Base-by-base conservation (phyloP, 2,113 vertebrate genomes). In the Hippolais icterina region DNA sequence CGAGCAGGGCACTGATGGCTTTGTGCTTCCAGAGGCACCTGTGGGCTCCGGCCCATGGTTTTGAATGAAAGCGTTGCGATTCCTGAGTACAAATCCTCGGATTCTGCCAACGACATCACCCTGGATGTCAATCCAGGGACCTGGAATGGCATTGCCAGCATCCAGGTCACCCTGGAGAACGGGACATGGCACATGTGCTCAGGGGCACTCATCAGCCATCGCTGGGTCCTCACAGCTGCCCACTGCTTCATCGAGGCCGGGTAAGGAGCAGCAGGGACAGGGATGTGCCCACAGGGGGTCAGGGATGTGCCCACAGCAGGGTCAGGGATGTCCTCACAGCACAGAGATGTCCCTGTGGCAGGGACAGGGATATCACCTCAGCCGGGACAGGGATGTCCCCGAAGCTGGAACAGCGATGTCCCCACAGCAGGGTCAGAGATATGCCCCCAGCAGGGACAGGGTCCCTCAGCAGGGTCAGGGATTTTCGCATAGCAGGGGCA, bases 61-160 rank as follows among this genome's bases (percentile, higher is more conserved):
- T 42, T 9, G 39, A 64, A 33, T 31, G 60, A 14, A 7, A 39
- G 37, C 37, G 37, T 39, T 39, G 37, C 37, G 37, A 39, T 39
- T 39, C 37, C 37, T 11, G 37, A 39, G 37, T 39, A 39, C 37
- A 39, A 39, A 39, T 39, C 37, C 37, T 39, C 37, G 37, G 37
- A 39, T 39, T 39, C 37, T 39, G 37, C 37, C 37, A 39, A 39
- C 9, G 37, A 39, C 37, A 39, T 39, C 37, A 39, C 37, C 31
- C 60, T 4, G 2, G 19, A 15, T 10, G 39, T 2, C 19, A 3
- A 1, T 6, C 4, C n/a, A 0, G 72, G 72, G 11, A 1, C 72
- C 57, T 61, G 74, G 74, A 44, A 57, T 0, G 1, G 61, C 22
- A 1, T 18, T 39, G 37, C 37, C 74, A 77, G 74, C 35, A 6